Evolutionary conservation across 2,113 vertebrate genomes (phyloP).

Genomic region (Gasterosteus nipponicus): DNA sequence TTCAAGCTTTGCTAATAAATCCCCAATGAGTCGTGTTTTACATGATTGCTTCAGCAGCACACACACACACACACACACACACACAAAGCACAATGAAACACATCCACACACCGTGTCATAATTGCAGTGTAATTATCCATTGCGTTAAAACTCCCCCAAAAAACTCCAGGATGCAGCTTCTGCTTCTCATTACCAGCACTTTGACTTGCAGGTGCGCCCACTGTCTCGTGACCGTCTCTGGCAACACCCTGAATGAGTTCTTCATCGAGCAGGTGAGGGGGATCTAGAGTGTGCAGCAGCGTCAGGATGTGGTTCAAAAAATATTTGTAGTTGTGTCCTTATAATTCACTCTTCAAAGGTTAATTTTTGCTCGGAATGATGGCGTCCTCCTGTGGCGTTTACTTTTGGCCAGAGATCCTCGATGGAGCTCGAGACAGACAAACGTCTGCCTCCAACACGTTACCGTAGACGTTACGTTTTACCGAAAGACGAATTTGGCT

Average conservation of each 20-base stretch:
- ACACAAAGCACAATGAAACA: not conserved
- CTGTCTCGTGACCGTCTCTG: conserved; percentile 47
- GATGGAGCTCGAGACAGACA: too few species aligned
- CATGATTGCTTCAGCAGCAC: conserved; percentile 16
- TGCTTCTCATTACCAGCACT: conserved; percentile 12
- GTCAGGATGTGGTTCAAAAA: too few species aligned
- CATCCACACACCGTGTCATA: conserved; percentile 8
- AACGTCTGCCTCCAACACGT: too few species aligned
- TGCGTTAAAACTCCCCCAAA: not conserved
- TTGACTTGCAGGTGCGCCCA: not conserved
- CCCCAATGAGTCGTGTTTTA: conserved; percentile 21
- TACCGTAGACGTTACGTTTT: too few species aligned
- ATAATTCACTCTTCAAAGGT: too few species aligned
- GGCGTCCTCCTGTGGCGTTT: too few species aligned
- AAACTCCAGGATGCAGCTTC: conserved; percentile 12
- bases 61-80: not conserved
- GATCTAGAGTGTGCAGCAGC: too few species aligned
- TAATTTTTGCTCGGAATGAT: too few species aligned
- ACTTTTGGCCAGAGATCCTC: too few species aligned
- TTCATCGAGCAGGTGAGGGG: not conserved
- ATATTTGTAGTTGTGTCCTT: too few species aligned
- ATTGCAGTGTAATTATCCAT: conserved; percentile 27
- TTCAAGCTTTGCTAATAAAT: not conserved
- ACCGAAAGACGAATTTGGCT: too few species aligned
- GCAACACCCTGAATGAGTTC: conserved; percentile 68